These are phyloP conservation scores for Athalia circularis DNA, from an alignment of 2,888 invertebrate species.

Conservation along the genomic window DNA sequence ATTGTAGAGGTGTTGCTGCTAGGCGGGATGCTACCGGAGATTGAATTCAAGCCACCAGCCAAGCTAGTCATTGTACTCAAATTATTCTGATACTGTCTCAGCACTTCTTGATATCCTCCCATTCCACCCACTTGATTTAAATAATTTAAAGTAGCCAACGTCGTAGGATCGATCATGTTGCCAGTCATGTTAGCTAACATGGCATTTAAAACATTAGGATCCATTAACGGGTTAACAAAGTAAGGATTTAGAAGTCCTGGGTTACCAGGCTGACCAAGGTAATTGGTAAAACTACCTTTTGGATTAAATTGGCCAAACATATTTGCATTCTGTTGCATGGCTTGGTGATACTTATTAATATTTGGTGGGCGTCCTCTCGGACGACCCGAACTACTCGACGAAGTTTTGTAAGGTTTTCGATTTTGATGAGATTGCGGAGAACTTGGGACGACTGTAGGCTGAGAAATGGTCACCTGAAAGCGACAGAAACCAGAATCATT, in stretches of 20 bases:
- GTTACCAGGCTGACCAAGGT: slow-evolving; percentile 60
- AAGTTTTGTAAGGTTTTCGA: slow-evolving; percentile 61
- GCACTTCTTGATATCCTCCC: slow-evolving; percentile 66
- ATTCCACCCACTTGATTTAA: slow-evolving; percentile 66
- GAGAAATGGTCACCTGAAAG: slow-evolving; percentile 50
- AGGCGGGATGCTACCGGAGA: slow-evolving; percentile 54
- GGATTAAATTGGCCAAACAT: slow-evolving; percentile 62
- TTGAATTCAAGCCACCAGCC: slow-evolving; percentile 57
- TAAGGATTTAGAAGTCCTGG: slow-evolving; percentile 66
- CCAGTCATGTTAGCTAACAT: slow-evolving; percentile 62
- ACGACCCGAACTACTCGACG: slow-evolving; percentile 70
- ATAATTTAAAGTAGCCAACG: slow-evolving; percentile 65
- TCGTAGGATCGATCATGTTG: slow-evolving; percentile 62
- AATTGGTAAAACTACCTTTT: slow-evolving; percentile 61
- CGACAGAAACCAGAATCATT: slow-evolving; percentile 28
- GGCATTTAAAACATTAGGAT: slow-evolving; percentile 65
- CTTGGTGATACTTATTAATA: slow-evolving; percentile 65
- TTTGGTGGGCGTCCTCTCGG: slow-evolving; percentile 77
- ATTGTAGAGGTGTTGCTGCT: slow-evolving; percentile 58
- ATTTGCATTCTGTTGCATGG: slow-evolving; percentile 55
- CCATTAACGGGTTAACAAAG: slow-evolving; percentile 66
- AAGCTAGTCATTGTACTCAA: slow-evolving; percentile 61
- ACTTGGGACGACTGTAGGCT: slow-evolving; percentile 50
- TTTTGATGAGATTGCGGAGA: slow-evolving; percentile 58
- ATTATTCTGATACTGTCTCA: slow-evolving; percentile 68